phyloP scores from a whole-genome alignment of 2,113 vertebrate genomes.

The Campylomormyrus tamandua region DNA sequence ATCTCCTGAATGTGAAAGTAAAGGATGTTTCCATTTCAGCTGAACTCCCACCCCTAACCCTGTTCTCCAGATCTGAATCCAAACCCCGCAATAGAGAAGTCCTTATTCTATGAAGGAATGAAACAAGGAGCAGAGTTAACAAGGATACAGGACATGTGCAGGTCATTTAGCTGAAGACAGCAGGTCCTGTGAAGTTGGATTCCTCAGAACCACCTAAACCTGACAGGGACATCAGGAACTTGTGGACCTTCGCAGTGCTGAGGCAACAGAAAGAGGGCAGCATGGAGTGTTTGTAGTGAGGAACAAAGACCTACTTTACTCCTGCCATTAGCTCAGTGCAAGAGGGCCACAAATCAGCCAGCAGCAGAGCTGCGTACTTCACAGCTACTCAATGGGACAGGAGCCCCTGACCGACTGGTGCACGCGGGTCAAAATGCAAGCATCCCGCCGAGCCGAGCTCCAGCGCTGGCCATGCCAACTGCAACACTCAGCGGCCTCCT shows the following conservation, averaged over 20 bases:
- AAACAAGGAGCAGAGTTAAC: not conserved
- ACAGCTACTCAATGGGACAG: not conserved
- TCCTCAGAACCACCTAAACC: not conserved
- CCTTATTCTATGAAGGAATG: not conserved
- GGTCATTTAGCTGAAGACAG: not conserved
- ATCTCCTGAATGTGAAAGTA: constrained; percentile 9
- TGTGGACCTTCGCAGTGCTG: not conserved
- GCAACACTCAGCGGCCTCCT: not conserved
- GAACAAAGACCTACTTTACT: not conserved
- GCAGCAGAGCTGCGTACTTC: not conserved
- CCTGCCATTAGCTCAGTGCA: not conserved
- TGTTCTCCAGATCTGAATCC: not conserved
- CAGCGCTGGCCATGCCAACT: constrained; percentile 5
- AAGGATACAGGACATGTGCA: not conserved
- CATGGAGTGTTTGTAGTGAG: not conserved
- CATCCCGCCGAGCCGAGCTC: not conserved
- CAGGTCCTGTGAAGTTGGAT: not conserved
- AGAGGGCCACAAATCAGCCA: constrained; percentile 1
- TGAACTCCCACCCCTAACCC: constrained; percentile 1
- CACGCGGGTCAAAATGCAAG: not conserved
- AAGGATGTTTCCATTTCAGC: not conserved
- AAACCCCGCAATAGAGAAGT: not conserved
- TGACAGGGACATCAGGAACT: not conserved
- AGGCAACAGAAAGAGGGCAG: not conserved
- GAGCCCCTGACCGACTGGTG: not conserved